Conservation (phyloP, 1,140 invertebrate species). For the Ceratitis capitata region DNA sequence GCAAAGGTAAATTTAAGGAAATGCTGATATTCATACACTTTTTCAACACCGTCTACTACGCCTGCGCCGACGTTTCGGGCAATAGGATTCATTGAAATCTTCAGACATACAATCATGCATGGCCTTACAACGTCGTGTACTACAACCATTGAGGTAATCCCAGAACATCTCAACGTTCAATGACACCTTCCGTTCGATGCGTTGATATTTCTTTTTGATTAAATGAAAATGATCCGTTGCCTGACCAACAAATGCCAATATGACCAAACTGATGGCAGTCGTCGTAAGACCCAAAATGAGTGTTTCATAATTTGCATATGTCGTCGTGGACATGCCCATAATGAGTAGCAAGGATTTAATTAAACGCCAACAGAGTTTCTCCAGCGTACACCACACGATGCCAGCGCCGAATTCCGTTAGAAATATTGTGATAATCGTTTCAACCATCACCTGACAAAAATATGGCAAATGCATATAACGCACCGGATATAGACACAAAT, state of each 20-base stretch:
- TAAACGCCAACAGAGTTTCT: constrained; percentile 34
- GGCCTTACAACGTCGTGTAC: not conserved
- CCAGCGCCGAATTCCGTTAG: constrained; percentile 39
- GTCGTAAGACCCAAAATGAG: constrained; percentile 38
- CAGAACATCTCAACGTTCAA: constrained; percentile 12
- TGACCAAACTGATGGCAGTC: constrained; percentile 28
- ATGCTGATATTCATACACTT: not conserved
- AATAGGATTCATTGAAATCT: not conserved
- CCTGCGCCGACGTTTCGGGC: not conserved
- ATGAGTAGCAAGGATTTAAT: constrained; percentile 25
- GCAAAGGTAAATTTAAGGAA: not conserved
- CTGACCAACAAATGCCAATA: constrained; percentile 38
- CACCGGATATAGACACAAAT: constrained; percentile 37
- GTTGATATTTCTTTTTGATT: constrained; percentile 15
- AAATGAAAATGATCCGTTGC: constrained; percentile 42
- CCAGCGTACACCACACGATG: constrained; percentile 42
- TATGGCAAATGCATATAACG: constrained; percentile 42
- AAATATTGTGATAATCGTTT: constrained; percentile 35
- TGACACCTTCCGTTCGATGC: not conserved
- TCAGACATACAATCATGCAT: not conserved
- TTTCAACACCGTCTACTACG: constrained; percentile 13
- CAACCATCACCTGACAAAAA: constrained; percentile 34
- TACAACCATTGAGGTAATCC: not conserved
- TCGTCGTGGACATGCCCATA: not conserved
- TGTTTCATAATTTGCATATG: constrained; percentile 20